Conservation (phyloP, 2,888 invertebrate genomes). For the Drymonia ruficornis region DNA sequence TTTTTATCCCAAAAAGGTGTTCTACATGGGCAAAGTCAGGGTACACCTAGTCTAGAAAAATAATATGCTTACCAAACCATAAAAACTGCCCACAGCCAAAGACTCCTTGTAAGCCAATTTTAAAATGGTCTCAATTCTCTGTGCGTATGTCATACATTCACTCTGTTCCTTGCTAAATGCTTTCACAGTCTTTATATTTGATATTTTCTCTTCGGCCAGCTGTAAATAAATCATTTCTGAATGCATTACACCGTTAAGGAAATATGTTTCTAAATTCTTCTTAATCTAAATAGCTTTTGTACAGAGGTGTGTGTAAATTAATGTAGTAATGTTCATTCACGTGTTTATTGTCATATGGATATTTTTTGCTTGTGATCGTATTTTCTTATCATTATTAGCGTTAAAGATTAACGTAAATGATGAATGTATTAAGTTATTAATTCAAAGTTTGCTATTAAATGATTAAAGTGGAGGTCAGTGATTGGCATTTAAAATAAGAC, state of each 20-base stretch:
- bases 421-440: not conserved
- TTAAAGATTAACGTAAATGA: not conserved
- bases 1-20: no score
- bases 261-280: no score
- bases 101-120: constrained; percentile 94
- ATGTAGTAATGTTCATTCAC: no score
- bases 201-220: constrained; percentile 95
- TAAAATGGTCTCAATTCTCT: constrained; percentile 89
- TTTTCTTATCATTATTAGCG: constrained; percentile 1
- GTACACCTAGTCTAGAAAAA: no score
- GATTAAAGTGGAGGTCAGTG: no score
- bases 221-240: constrained; percentile 53
- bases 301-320: no score
- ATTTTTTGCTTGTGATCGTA: not conserved
- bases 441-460: not conserved
- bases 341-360: no score
- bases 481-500: not conserved
- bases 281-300: not conserved
- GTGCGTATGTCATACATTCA: constrained; percentile 89
- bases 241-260: not conserved
- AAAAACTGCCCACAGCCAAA: constrained; percentile 94
- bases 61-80: constrained; percentile 88
- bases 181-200: constrained; percentile 96
- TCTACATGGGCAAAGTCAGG: no score
- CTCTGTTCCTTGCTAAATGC: constrained; percentile 94